Evolutionary conservation across 2,888 invertebrate genomes (phyloP), one percentile per base, ranked within the genome.

Genomic region (Acanthacorydalis orientalis): DNA sequence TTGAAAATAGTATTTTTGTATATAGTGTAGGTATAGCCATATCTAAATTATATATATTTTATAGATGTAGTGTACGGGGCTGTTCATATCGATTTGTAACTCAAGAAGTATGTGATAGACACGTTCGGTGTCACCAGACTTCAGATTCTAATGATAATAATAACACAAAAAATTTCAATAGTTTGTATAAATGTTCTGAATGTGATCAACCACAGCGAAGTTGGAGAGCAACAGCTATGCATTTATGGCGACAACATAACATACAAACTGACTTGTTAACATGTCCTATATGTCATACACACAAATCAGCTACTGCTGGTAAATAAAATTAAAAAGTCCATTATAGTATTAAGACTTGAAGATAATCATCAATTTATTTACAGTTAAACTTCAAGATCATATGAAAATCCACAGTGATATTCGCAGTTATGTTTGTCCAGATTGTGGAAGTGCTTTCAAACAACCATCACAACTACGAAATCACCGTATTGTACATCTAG

Each of bases 231-330:
- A 77, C 82, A 55, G 74, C 78, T 7, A 64, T 72, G 52, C 85
- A 85, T 61, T 63, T 84, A 54, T 83, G 82, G 79, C 76, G 75
- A 53, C 63, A 66, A 3, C 83, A 84, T 61, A 66, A 72, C 53
- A 64, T 79, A 10, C 73, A 77, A 57, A 63, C 75, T 46, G 78
- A 77, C 52, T 57, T 78, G 38, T 61, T 74, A 41, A 67, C 69
- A 31, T 79, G 78, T 54, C 72, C 73, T 1, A 62, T 72, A 48
- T 79, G 79, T 54, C 63, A 65, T 47, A 57, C 60, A 7, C 77
- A 73, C 55, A 77, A 74, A 55, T 71, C 75, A 4, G 63, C 71
- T 42, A 68, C 70, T 2, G 64, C 68, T 38, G 62, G 70, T 69
- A 23, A 23, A 23, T 23, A 4, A 23, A 56, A 57, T 53, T 53